These are phyloP conservation scores for Trogon surrucura DNA, from an alignment of 2,113 vertebrate species.

Conservation along the genomic window DNA sequence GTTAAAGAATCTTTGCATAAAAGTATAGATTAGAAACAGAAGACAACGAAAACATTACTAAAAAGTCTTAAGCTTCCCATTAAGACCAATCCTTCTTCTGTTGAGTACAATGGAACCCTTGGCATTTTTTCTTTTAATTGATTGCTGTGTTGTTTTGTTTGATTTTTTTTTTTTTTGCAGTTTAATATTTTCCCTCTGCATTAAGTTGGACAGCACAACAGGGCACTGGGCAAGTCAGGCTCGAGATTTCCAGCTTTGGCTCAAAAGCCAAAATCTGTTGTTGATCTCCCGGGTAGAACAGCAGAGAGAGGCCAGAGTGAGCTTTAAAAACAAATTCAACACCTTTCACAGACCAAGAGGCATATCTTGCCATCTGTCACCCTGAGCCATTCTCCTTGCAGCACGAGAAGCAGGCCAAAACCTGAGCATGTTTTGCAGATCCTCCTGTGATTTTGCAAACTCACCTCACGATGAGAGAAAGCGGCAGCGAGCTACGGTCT, in stretches of 20 bases:
- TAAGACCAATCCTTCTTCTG: background rate
- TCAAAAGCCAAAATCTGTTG: conserved; percentile 10
- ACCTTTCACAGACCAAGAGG: background rate
- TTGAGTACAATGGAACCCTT: background rate
- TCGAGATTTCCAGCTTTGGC: background rate
- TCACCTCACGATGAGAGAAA: background rate
- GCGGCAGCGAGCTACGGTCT: background rate
- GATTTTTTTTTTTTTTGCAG: background rate
- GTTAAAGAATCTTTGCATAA: background rate
- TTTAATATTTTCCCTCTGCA: background rate
- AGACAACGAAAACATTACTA: background rate
- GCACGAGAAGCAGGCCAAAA: background rate
- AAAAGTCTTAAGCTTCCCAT: background rate
- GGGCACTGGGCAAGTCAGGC: background rate
- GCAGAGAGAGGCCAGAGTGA: background rate
- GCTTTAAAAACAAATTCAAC: conserved; percentile 20
- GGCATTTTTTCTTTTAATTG: background rate
- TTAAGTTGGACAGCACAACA: background rate
- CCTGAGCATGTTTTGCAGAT: conserved; percentile 12
- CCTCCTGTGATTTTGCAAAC: conserved; percentile 9
- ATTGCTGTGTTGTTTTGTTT: background rate
- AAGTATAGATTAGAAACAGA: background rate
- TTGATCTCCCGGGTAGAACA: background rate
- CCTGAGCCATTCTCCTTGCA: background rate
- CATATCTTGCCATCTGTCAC: conserved; percentile 8